phyloP scores from a whole-genome alignment of 2,888 invertebrate genomes.

The Drosophila percnosoma region DNA sequence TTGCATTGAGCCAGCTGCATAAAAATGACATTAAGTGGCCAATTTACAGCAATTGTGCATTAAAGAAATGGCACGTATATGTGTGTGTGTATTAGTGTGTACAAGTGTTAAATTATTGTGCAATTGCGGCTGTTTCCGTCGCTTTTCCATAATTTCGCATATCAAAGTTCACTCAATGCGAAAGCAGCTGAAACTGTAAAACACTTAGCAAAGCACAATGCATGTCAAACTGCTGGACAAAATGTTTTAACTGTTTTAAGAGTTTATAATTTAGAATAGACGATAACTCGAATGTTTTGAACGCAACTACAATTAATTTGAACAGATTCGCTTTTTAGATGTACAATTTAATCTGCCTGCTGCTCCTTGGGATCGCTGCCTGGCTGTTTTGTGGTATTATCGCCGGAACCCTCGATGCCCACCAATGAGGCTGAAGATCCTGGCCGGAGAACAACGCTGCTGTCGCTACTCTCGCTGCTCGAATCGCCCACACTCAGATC shows the following conservation, averaged over 20 bases:
- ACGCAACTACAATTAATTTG: conserved; percentile 30
- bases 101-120: conserved; percentile 12
- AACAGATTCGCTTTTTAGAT: conserved; percentile 8
- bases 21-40: conserved; percentile 26
- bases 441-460: conserved; percentile 64
- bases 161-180: background rate
- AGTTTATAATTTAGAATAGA: conserved; percentile 43
- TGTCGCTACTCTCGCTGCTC: conserved; percentile 73
- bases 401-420: conserved; percentile 53
- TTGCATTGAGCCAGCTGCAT: conserved; percentile 1
- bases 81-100: conserved; percentile 5
- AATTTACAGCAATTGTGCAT: conserved; percentile 42
- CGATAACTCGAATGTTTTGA: conserved; percentile 24
- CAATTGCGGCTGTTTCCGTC: conserved; percentile 11
- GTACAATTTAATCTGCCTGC: conserved; percentile 26
- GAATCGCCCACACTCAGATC: conserved; percentile 66
- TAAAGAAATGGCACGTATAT: conserved; percentile 22
- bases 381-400: conserved; percentile 40
- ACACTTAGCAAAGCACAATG: conserved; percentile 12
- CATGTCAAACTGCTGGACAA: conserved; percentile 6
- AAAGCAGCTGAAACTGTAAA: background rate
- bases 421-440: conserved; percentile 52
- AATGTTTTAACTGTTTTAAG: background rate
- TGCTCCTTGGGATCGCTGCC: conserved; percentile 41
- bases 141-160: conserved; percentile 13